Evolutionary conservation across 2,888 invertebrate species (phyloP).

Genomic region (Latheticus oryzae): DNA sequence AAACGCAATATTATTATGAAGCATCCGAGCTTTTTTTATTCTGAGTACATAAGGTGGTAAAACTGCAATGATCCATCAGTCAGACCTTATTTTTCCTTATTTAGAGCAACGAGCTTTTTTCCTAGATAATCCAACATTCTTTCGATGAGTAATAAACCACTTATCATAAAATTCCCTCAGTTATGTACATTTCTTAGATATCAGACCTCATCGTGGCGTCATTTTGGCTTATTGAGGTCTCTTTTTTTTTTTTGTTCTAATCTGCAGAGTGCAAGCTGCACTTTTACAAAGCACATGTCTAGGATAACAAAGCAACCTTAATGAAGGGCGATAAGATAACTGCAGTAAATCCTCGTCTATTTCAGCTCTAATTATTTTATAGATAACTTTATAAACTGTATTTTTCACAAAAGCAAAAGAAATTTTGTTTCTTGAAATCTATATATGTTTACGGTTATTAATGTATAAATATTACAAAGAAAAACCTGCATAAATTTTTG

Average conservation of each 20-base stretch:
- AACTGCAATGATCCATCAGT: too few species aligned
- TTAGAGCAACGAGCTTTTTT: too few species aligned
- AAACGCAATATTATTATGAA: too few species aligned
- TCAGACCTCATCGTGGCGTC: neutral
- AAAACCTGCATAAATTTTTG: constrained; percentile 32
- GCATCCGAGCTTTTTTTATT: too few species aligned
- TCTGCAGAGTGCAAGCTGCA: constrained; percentile 49
- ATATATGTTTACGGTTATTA: constrained; percentile 16
- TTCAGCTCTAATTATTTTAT: constrained; percentile 22
- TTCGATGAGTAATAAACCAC: constrained; percentile 4
- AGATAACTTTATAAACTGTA: constrained; percentile 1
- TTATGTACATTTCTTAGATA: constrained; percentile 32
- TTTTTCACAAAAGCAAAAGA: constrained; percentile 11
- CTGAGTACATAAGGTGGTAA: too few species aligned
- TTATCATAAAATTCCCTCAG: constrained; percentile 11
- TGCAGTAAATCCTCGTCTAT: constrained; percentile 14
- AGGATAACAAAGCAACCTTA: constrained; percentile 49
- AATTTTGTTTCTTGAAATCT: constrained; percentile 8
- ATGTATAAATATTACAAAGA: constrained; percentile 11
- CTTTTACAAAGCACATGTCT: constrained; percentile 51
- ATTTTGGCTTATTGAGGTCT: constrained; percentile 21
- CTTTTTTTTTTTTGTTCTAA: constrained; percentile 15
- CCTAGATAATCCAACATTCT: too few species aligned
- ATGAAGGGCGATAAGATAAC: constrained; percentile 49
- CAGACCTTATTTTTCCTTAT: too few species aligned